phyloP scores from a whole-genome alignment of 2,113 vertebrate species.

The Engraulis encrasicolus region DNA sequence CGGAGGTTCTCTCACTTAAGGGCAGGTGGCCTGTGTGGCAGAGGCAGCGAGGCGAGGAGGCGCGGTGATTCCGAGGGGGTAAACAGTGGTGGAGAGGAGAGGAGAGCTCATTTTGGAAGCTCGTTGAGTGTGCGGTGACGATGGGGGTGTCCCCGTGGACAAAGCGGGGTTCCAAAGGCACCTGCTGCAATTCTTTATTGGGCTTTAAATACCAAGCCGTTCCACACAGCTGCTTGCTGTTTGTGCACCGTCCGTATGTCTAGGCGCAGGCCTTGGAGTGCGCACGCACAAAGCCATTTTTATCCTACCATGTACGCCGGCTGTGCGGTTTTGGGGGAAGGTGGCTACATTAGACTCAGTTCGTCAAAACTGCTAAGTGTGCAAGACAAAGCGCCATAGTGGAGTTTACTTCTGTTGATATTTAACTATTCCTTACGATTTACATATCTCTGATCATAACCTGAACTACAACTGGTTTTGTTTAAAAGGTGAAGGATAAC shows the following conservation, averaged over 20 bases:
- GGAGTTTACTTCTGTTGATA: background rate
- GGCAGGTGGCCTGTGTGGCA: constrained; percentile 75
- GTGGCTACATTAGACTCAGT: background rate
- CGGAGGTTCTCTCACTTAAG: constrained; percentile 48
- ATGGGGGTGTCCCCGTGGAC: constrained; percentile 78
- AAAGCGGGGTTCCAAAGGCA: constrained; percentile 88
- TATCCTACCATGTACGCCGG: background rate
- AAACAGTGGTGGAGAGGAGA: constrained; percentile 66
- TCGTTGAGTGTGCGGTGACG: constrained; percentile 81
- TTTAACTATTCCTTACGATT: background rate
- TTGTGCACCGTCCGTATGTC: constrained; percentile 55
- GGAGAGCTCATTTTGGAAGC: constrained; percentile 71
- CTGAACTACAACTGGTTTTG: too few species aligned
- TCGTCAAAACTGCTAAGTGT: background rate
- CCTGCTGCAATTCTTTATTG: constrained; percentile 85
- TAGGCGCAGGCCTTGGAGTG: background rate
- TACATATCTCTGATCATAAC: background rate
- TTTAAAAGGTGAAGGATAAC: background rate
- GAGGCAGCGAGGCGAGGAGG: constrained; percentile 42
- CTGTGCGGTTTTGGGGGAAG: background rate
- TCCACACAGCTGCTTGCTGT: constrained; percentile 82
- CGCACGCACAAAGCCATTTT: constrained; percentile 7
- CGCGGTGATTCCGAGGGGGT: constrained; percentile 65
- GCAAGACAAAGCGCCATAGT: background rate
- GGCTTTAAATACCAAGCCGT: constrained; percentile 84